Base-by-base conservation (phyloP, 1,140 invertebrate species). In the Gonioctena quinquepunctata region DNA sequence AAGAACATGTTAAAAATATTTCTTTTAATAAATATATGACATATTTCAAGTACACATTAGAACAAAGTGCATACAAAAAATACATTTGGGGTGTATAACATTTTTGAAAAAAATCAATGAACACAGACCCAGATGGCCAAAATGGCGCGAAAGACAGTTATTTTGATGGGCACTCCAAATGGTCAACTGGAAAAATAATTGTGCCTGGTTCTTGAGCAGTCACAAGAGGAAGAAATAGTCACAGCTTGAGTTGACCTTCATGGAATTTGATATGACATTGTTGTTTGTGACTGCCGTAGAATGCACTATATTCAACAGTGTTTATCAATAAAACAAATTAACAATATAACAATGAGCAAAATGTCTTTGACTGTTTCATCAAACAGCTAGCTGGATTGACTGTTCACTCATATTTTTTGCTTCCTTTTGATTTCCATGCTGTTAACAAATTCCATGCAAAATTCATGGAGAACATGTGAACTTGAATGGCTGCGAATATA, bases 391-490 rank as follows among this genome's bases (percentile, higher is more conserved):
- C n/a, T n/a, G n/a, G n/a, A n/a, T n/a, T n/a, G n/a, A n/a, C n/a
- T n/a, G n/a, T n/a, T 42, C 33, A 42, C 18, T 54, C 50, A 19
- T 19, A 18, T 54, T 42, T 64, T 42, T 21, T 64, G 28, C 8
- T 26, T 23, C 91, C 90, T 81, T 93, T 84, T 7, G 91, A 87
- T 84, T 91, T 91, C 97, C 96, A 98, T 21, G 94, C 94, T 67
- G 88, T 88, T 48, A 96, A 85, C 48, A 98, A 87, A 82, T 94
- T 94, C 84, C 89, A 91, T 1, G 94, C 91, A 85, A 98, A 98
- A 81, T 93, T 93, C 8, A 98, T 82, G 54, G 95, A 94, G 83
- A 98, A 96, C 25, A 88, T 86, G 83, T 99, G 97, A 52, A 99
- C 90, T 87, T 99, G 96, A 23, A 94, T 87, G 16, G 94, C 94